Percentiles rank a stretch among this genome's conserved stretches.
Conservation (phyloP, 2,888 invertebrate genomes). For the Ochropacha duplaris region DNA sequence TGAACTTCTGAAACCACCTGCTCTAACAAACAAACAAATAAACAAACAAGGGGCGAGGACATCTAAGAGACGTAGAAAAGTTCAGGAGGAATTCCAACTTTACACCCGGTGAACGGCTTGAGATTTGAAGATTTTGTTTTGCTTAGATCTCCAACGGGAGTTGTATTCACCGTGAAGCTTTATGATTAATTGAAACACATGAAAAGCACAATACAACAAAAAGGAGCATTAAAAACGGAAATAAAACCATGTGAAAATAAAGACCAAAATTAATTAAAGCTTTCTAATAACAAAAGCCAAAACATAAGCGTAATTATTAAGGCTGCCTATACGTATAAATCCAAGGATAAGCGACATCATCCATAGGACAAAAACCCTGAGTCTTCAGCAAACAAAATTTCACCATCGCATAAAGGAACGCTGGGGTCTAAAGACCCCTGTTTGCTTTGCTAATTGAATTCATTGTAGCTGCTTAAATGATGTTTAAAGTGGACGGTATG, state of each 20-base stretch:
- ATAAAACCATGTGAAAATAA: too few relatives aligned
- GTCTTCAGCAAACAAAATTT: slow-evolving; percentile 60
- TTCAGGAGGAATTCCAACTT: slow-evolving; percentile 2
- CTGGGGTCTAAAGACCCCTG: slow-evolving; percentile 55
- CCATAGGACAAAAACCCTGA: slow-evolving; percentile 13
- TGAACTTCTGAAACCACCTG: slow-evolving; percentile 33
- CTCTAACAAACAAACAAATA: slow-evolving; percentile 38
- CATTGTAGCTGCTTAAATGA: slow-evolving; percentile 72
- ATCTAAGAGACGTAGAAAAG: neutral
- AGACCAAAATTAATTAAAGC: neutral
- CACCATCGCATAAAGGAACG: slow-evolving; percentile 41
- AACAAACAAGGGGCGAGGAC: slow-evolving; percentile 7
- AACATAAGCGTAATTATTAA: neutral
- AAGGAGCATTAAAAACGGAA: too few relatives aligned
- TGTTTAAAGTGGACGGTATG: slow-evolving; percentile 55
- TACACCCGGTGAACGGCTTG: slow-evolving; percentile 12
- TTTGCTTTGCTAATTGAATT: slow-evolving; percentile 78
- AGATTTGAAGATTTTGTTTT: slow-evolving; percentile 5
- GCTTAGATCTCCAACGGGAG: neutral
- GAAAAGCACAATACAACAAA: too few relatives aligned
- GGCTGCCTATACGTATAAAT: slow-evolving; percentile 28
- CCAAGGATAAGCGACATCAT: slow-evolving; percentile 18
- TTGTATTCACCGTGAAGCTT: too few relatives aligned
- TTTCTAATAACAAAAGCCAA: too few relatives aligned
- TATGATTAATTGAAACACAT: too few relatives aligned